Evolutionary conservation across 2,113 vertebrate species (phyloP), one percentile per base, ranked within the genome.

Genomic region (Phaethornis superciliosus): DNA sequence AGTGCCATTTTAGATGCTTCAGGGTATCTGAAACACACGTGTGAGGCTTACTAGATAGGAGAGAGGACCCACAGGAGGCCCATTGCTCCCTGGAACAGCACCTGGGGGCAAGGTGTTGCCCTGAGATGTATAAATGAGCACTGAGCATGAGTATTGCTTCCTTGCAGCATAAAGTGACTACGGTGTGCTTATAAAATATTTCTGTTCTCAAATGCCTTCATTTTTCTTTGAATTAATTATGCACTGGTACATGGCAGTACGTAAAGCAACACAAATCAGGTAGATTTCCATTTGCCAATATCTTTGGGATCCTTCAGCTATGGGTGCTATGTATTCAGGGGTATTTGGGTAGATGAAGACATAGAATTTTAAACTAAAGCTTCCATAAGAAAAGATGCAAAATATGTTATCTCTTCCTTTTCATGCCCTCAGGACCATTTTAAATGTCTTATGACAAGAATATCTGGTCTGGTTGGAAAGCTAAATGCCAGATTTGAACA

Each of bases 151-250:
- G 18, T 9, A 44, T 21, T 78, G 4, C 56, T 51, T 51, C 19
- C 17, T 63, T 24, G 4, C 33, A 67, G 47, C 37, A 33, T 0
- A 37, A 19, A 72, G 11, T 58, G 89, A 30, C 49, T 35, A 15
- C 2, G 44, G 7, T 17, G 8, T 52, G 9, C 7, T 65, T 71
- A 65, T 65, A 76, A 89, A 81, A 79, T 64, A 81, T 82, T 89
- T 81, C 7, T 82, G 5, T 46, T 77, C 30, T 82, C 49, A 89
- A 72, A 82, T 32, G 16, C 12, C 17, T 82, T 77, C 16, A 71
- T 92, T 90, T 93, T 84, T 81, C 85, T 86, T 77, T 64, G 23
- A 74, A n/a, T 69, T 80, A 64, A 70, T 90, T 95, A 77, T 80
- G 16, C 44, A 78, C 32, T 74, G 5, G 22, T 71, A 69, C 89